Evolutionary conservation across 30 jellyfish, hydroid and myxozoan genomes (phyloP), one percentile per base, ranked within the genome.

Genomic region (Hydractinia symbiolongicarpus): DNA sequence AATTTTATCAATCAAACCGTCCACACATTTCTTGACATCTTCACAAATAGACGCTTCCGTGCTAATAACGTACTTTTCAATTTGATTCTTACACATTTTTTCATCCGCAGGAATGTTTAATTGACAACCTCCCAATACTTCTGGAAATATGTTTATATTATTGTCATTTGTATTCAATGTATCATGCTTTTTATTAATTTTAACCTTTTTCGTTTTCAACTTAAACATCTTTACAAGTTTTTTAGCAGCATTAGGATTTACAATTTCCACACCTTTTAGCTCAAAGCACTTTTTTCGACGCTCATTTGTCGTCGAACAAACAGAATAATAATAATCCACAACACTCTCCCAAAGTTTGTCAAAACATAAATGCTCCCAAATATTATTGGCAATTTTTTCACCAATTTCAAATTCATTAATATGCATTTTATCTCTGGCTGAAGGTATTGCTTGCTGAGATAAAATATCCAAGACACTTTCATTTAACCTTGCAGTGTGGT

Each of bases 321-420:
- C 77, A 9, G 98, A 91, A 61, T 80, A 91, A 60, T 86, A 91
- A 83, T 91, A 87, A 61, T 91, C 95, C 44, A 91, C 54, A 9
- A 86, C 94, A 71, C 73, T 86, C 58, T 86, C 79, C 98, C 98
- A 91, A 16, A 91, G 85, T 83, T 83, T 91, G 64, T 91, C 95
- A 10, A 92, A 49, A 10, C 91, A 86, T 73, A 87, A 14, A 49
- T 78, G 86, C 57, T 91, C 93, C 96, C 95, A 91, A 20, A 79
- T 88, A 55, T 85, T 53, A 5, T 61, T 82, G 15, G 83, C 8
- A 15, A n/a, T 55, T 55, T 77, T 77, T 30, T 30, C 80, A 19
- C 60, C 61, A 30, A 71, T 30, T 7, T 71, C 80, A 71, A 71
- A 71, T 19, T 71, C 80, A 58, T 58, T 11, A 71, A 20, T 5